Evolutionary conservation across 2,797 vertebrate genomes (phyloP), one percentile per base, ranked within the genome.

Genomic region (Acrossocheilus fasciatus): DNA sequence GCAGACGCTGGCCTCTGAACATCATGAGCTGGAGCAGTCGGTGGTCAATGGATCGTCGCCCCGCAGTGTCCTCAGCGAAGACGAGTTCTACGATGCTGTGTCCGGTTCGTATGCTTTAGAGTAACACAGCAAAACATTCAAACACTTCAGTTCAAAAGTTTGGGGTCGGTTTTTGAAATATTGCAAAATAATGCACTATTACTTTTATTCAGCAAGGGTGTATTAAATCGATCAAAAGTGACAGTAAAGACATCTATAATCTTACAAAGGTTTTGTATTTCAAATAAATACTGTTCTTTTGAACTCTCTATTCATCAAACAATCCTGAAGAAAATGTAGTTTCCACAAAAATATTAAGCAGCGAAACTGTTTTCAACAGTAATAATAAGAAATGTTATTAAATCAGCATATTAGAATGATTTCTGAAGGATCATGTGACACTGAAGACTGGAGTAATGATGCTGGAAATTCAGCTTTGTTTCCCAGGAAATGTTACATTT

Each of bases 21-120:
- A 99, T 88, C 98, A 99, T 95, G 97, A 98, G 93, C 95, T 99
- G 92, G 98, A 99, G 93, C 97, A 96, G 94, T 99, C 98, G 12
- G 93, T 98, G 89, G 97, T 96, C 87, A 96, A 96, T 93, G 97
- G 97, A 74, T 97, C 97, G 6, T 96, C 96, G 0, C 96, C 96
- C 15, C 93, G 91, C 66, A 97, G 96, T 88, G 95, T 95, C 89
- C 94, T 98, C 88, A 98, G 98, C 12, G 98, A 98, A 86, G 98
- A 99, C 92, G 97, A 99, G 90, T 99, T 99, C 95, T 97, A 98
- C 90, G 98, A 99, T 91, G 98, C 97, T 1, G 90, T 98, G 88
- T 98, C 98, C 94, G 97, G 98, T 99, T 94, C 96, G 95, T 72
- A 66, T 7, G 30, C 30, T 66, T 66, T 12, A 64, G 62, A 62